Evolutionary conservation across 2,113 vertebrate genomes (phyloP).

Genomic region (Campylomormyrus tamandua): DNA sequence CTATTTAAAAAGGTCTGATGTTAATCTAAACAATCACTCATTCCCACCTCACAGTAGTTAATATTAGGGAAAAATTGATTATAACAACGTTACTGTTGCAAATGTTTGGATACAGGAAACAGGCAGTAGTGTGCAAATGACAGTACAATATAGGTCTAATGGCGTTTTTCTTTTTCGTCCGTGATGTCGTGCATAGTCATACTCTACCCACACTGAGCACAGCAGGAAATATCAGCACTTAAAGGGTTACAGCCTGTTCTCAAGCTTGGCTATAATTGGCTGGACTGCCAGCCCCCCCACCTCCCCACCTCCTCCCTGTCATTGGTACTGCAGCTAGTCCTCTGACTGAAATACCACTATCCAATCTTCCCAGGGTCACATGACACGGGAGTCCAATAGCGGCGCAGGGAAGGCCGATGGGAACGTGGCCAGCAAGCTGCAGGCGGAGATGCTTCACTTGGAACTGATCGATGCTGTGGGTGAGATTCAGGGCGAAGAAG

Average conservation of each 20-base stretch:
- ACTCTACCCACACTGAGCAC: conserved; percentile 22
- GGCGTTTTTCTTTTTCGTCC: not conserved
- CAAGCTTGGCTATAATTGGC: conserved; percentile 48
- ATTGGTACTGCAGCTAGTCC: conserved; percentile 21
- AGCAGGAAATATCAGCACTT: conserved; percentile 21
- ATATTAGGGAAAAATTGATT: not conserved
- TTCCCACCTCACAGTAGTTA: not conserved
- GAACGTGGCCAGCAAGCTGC: conserved; percentile 72
- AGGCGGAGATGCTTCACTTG: conserved; percentile 90
- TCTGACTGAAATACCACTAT: conserved; percentile 37
- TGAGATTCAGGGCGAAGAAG: conserved; percentile 62
- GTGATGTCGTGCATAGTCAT: not conserved
- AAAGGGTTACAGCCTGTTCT: conserved; percentile 39
- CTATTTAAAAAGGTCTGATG: not conserved
- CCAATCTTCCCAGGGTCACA: conserved; percentile 69
- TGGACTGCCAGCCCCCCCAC: conserved; percentile 39
- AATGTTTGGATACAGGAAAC: not conserved
- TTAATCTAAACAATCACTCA: not conserved
- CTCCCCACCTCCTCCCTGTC: conserved; percentile 30
- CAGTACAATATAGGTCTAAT: not conserved
- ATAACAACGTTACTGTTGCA: not conserved
- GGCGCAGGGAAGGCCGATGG: conserved; percentile 64
- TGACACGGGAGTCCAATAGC: conserved; percentile 69
- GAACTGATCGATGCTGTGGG: conserved; percentile 83
- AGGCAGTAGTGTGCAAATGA: not conserved